Evolutionary conservation across 2,888 invertebrate species (phyloP).

Genomic region (Scelioninae gen. 2): DNA sequence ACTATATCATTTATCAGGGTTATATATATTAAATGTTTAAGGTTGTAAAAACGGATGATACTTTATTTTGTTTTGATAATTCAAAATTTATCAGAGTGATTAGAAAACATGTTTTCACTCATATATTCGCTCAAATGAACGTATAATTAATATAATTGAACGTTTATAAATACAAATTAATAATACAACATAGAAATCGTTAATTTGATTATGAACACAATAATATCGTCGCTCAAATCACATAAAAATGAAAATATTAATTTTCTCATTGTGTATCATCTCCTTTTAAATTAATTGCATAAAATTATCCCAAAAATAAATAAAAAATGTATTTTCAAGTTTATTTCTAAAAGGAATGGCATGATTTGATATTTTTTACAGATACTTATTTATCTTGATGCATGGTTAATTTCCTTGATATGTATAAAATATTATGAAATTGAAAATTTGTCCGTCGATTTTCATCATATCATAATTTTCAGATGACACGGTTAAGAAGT

Average conservation of each 20-base stretch:
- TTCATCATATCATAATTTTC: constrained; percentile 13
- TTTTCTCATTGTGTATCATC: not conserved
- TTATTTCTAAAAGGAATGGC: constrained; percentile 53
- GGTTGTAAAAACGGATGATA: too few species aligned
- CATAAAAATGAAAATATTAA: not conserved
- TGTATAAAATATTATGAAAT: constrained; percentile 38
- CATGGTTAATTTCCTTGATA: constrained; percentile 57
- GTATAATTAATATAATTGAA: too few species aligned
- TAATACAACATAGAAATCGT: too few species aligned
- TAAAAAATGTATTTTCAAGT: constrained; percentile 18
- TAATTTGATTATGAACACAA: too few species aligned
- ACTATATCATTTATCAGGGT: too few species aligned
- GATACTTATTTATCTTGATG: constrained; percentile 55
- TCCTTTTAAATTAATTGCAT: not conserved
- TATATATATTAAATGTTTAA: too few species aligned
- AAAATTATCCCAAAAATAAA: not conserved
- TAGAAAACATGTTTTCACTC: too few species aligned
- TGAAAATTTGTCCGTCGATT: constrained; percentile 15
- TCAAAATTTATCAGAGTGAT: too few species aligned
- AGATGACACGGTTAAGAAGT: constrained; percentile 16
- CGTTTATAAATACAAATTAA: too few species aligned
- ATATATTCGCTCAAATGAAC: too few species aligned
- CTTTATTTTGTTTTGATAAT: too few species aligned
- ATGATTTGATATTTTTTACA: constrained; percentile 58
- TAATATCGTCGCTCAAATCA: too few species aligned